phyloP scores from a whole-genome alignment of 1,140 invertebrate genomes.

The Potamilus streckersoni region DNA sequence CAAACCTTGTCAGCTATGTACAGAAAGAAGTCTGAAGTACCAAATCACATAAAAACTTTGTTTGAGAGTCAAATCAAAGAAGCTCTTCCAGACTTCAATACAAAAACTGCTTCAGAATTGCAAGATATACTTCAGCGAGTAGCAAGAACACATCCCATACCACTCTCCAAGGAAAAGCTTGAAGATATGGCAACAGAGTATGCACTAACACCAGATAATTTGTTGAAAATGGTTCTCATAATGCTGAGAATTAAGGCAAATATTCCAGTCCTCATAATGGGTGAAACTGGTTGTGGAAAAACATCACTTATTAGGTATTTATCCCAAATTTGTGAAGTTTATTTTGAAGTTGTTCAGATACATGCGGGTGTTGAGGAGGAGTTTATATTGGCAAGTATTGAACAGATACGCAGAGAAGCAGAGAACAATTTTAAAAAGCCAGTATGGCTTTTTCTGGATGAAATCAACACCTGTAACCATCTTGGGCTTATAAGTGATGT shows the following conservation, averaged over 20 bases:
- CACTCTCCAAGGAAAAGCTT: neutral
- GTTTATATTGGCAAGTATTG: constrained; percentile 7
- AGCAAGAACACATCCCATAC: constrained; percentile 13
- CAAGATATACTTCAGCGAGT: constrained; percentile 29
- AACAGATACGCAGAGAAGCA: constrained; percentile 4
- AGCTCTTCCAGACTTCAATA: constrained; percentile 20
- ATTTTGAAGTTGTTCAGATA: constrained; percentile 28
- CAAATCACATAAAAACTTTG: constrained; percentile 25
- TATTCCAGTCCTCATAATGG: constrained; percentile 59
- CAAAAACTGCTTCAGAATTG: constrained; percentile 12
- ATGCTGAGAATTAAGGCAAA: constrained; percentile 31
- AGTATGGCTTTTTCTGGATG: constrained; percentile 35
- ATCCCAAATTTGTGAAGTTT: constrained; percentile 20
- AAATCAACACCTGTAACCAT: constrained; percentile 36
- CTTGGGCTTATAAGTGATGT: constrained; percentile 33
- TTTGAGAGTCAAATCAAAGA: constrained; percentile 33
- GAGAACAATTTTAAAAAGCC: neutral
- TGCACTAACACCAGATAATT: constrained; percentile 44
- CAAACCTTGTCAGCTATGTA: constrained; percentile 36
- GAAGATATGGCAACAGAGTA: constrained; percentile 22
- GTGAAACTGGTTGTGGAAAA: constrained; percentile 62
- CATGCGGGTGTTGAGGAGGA: constrained; percentile 30
- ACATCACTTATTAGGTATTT: constrained; percentile 52
- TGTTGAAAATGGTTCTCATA: constrained; percentile 48
- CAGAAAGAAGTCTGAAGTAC: constrained; percentile 22